Conservation (phyloP, 2,797 vertebrate species). For the Mallotus villosus region DNA sequence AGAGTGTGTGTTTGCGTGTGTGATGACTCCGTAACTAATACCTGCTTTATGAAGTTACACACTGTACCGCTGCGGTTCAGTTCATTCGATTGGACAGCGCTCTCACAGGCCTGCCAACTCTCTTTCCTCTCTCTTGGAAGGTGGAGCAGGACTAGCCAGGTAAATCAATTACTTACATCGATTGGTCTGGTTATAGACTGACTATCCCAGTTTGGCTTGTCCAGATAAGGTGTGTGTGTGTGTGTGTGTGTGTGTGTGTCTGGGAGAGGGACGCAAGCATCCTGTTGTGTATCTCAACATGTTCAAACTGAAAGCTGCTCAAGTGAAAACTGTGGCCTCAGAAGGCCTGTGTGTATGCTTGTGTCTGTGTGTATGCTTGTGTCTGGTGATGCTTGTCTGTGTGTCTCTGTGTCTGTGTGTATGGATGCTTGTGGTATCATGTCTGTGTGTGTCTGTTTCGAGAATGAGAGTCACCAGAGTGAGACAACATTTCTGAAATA, state of each 20-base stretch:
- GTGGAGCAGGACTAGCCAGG: constrained; percentile 71
- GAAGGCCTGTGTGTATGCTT: constrained; percentile 13
- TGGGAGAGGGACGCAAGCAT: constrained; percentile 39
- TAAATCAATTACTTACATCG: constrained; percentile 84
- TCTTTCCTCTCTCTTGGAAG: constrained; percentile 53
- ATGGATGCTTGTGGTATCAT: background rate
- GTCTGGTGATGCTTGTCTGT: too few relatives aligned
- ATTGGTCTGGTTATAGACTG: constrained; percentile 77
- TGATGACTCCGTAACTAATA: constrained; percentile 69
- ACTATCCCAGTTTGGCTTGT: constrained; percentile 80
- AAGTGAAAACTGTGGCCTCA: constrained; percentile 28
- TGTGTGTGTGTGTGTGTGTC: constrained; percentile 12
- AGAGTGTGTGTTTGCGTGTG: constrained; percentile 48
- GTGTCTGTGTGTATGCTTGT: constrained; percentile 14
- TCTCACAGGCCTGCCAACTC: constrained; percentile 67
- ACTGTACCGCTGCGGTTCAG: constrained; percentile 64
- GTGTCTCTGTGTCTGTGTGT: constrained; percentile 1
- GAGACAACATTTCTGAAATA: constrained; percentile 39
- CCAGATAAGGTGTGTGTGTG: constrained; percentile 60
- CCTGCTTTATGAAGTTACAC: constrained; percentile 78
- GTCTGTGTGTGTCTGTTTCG: constrained; percentile 21
- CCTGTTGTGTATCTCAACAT: constrained; percentile 66
- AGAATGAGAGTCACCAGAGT: background rate
- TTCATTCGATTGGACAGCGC: constrained; percentile 77
- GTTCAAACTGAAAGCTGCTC: constrained; percentile 64